Conservation (phyloP, 2,113 vertebrate species). For the Xyliphius kryptos region DNA sequence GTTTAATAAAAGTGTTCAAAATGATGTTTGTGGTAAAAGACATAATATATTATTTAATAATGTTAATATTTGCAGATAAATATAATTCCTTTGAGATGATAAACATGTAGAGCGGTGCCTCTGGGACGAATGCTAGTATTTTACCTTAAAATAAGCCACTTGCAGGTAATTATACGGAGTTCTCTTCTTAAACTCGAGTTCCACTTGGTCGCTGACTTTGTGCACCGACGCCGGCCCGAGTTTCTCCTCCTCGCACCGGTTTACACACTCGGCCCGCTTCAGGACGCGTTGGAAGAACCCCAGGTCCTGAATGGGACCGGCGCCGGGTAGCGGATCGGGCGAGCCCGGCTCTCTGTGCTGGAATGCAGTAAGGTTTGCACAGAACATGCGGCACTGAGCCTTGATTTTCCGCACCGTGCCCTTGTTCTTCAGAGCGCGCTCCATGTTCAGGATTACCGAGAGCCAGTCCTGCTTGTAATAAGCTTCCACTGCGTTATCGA, state of each 20-base stretch:
- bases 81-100: too few relatives aligned
- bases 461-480: conserved; percentile 83
- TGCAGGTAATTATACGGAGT: conserved; percentile 92
- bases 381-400: conserved; percentile 70
- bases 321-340: conserved; percentile 56
- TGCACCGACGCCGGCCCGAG: conserved; percentile 63
- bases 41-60: too few relatives aligned
- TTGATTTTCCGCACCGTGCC: conserved; percentile 66
- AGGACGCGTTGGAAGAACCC: conserved; percentile 79
- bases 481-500: conserved; percentile 79
- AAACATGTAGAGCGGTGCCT: too few relatives aligned
- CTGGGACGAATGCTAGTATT: too few relatives aligned
- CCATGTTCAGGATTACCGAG: conserved; percentile 85
- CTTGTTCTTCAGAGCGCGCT: conserved; percentile 79
- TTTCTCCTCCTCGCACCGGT: conserved; percentile 65
- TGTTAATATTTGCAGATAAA: too few relatives aligned
- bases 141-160: conserved; percentile 95
- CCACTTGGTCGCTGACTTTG: conserved; percentile 67
- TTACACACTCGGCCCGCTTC: conserved; percentile 78
- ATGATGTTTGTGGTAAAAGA: too few relatives aligned
- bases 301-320: conserved; percentile 70
- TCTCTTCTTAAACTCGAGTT: conserved; percentile 84
- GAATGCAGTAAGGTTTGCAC: conserved; percentile 62
- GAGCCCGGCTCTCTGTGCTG: conserved; percentile 42
- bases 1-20: too few relatives aligned